phyloP scores from a whole-genome alignment of 2,888 invertebrate genomes.

The Aphodius granarius region DNA sequence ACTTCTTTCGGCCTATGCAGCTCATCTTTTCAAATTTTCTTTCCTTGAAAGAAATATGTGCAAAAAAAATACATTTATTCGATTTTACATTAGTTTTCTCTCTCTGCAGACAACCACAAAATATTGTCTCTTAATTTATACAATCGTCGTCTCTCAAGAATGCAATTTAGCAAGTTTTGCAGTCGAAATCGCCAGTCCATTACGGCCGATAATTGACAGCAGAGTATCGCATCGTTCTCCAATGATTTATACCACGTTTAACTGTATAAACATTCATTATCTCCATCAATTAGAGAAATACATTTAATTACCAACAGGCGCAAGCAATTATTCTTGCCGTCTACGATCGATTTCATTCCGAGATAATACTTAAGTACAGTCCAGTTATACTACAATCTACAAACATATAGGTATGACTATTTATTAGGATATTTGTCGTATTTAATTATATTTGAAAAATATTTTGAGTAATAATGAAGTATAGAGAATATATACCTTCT shows the following conservation, averaged over 20 bases:
- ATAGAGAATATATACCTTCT: too few species aligned
- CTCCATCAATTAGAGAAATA: slow-evolving; percentile 25
- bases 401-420: too few species aligned
- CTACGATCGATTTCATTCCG: background rate
- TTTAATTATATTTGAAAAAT: too few species aligned
- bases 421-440: too few species aligned
- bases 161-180: slow-evolving; percentile 19
- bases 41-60: too few species aligned
- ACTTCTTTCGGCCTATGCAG: too few species aligned
- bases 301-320: slow-evolving; percentile 21
- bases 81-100: too few species aligned
- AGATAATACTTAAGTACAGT: background rate
- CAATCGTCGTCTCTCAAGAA: slow-evolving; percentile 13
- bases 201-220: slow-evolving; percentile 24
- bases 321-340: slow-evolving; percentile 18
- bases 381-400: too few species aligned
- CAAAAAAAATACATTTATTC: too few species aligned
- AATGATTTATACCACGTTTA: slow-evolving; percentile 22
- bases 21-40: too few species aligned
- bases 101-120: background rate
- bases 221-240: slow-evolving; percentile 21
- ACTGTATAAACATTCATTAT: slow-evolving; percentile 24
- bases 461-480: too few species aligned
- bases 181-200: slow-evolving; percentile 8
- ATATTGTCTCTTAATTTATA: slow-evolving; percentile 23